Evolutionary conservation across 2,797 vertebrate genomes (phyloP), one percentile per base, ranked within the genome.

Genomic region (Australoheros facetus): DNA sequence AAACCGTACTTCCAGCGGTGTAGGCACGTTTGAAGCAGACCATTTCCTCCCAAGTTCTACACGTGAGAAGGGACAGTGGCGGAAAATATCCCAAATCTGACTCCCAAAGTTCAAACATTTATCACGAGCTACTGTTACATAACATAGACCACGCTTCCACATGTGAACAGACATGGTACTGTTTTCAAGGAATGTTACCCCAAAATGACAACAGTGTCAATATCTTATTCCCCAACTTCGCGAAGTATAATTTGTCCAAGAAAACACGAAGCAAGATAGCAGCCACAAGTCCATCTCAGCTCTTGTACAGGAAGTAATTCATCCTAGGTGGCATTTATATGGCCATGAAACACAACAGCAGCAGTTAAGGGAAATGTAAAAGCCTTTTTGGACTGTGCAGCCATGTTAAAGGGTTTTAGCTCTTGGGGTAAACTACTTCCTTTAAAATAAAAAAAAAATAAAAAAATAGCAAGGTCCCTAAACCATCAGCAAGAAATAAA

Each of bases 101-200:
- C 9, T 28, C 62, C 62, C 42, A 48, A 48, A 66, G 42, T 17
- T 30, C 42, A 28, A 60, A 82, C 75, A 42, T n/a, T 70, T 54
- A 56, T 64, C 58, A 19, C 32, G 54, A 81, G 74, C 77, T 80
- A 48, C 42, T 19, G 23, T 66, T 66, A 66, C 62, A 28, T 23
- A 6, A 64, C 39, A 28, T 64, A 19, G 42, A 19, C 23, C 19
- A 30, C 3, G 2, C 14, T 45, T 45, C 60, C 39, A 45, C 37
- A 26, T 11, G 60, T 64, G 39, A 64, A 45, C 14, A 26, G 23
- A 16, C 72, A 57, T 16, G 2, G 53, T 62, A 19, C 23, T 57
- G 42, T 8, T 75, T 21, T 77, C 59, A 85, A 80, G 71, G 56
- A 79, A 21, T 73, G 79, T 80, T 56, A 84, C 56, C 80, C 55